A percentile compares a stretch with the other conserved stretches of the same genome.
Evolutionary conservation across 2,113 vertebrate genomes (phyloP).

Genomic region (Callopanchax toddi): DNA sequence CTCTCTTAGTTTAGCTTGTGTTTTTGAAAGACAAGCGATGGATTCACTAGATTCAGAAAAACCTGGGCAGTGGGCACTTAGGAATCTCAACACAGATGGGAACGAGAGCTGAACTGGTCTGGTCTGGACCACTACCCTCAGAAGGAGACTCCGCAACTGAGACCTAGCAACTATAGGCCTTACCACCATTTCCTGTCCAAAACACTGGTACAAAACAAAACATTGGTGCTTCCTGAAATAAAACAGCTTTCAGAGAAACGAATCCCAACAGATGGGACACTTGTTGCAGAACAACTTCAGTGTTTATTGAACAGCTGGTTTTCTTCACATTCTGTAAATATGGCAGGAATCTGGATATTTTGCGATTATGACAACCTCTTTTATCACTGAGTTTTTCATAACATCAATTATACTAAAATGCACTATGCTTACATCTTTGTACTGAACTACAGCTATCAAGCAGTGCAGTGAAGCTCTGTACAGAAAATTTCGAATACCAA

Average conservation of each 20-base stretch:
- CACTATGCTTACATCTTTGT: conserved; percentile 1
- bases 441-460: background rate
- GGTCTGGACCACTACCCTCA: conserved; percentile 59
- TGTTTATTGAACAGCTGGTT: conserved; percentile 28
- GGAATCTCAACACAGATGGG: conserved; percentile 15
- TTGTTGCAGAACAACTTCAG: conserved; percentile 30
- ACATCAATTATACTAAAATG: background rate
- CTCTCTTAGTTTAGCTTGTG: conserved; percentile 54
- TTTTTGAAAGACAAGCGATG: conserved; percentile 46
- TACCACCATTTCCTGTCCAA: conserved; percentile 61
- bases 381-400: background rate
- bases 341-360: conserved; percentile 6
- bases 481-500: background rate
- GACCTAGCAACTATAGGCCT: conserved; percentile 56
- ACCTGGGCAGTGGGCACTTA: conserved; percentile 48
- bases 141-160: conserved; percentile 43
- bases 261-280: conserved; percentile 47
- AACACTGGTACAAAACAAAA: conserved; percentile 47
- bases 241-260: conserved; percentile 43
- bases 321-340: conserved; percentile 32
- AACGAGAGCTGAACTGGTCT: conserved; percentile 34
- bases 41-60: conserved; percentile 47
- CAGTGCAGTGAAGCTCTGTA: background rate
- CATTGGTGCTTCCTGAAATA: conserved; percentile 50
- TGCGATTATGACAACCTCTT: background rate